These are phyloP conservation scores for Rhabdophis nuchalis DNA, from an alignment of 2,797 vertebrate species.

Conservation along the genomic window DNA sequence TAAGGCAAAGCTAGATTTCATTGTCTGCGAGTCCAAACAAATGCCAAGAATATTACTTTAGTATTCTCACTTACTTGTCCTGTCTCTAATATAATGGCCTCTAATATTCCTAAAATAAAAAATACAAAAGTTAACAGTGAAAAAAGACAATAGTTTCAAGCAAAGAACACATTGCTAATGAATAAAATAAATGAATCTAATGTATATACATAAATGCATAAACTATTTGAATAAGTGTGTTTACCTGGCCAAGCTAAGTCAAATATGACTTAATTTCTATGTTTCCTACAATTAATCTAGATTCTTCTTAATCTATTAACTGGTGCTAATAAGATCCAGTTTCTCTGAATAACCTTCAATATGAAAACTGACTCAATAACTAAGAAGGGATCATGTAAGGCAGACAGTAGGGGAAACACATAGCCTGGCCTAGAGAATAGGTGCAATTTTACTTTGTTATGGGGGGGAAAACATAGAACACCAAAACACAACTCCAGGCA, in stretches of 20 bases:
- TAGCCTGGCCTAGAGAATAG: not conserved
- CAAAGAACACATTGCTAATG: not conserved
- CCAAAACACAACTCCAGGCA: not conserved
- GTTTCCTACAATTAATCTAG: not conserved
- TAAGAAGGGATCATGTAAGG: not conserved
- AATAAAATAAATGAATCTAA: not conserved
- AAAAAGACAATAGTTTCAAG: not conserved
- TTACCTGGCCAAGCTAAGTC: not conserved
- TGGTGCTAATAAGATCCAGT: not conserved
- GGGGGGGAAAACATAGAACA: not conserved
- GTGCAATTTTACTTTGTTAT: not conserved
- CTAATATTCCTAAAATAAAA: slow-evolving; percentile 59
- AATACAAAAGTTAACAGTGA: slow-evolving; percentile 1
- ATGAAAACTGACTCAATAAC: not conserved
- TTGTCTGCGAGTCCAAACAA: not conserved
- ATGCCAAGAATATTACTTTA: not conserved
- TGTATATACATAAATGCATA: not conserved
- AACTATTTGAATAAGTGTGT: not conserved
- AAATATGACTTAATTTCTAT: not conserved
- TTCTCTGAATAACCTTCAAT: not conserved
- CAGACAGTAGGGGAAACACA: not conserved
- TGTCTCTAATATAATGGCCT: slow-evolving; percentile 55
- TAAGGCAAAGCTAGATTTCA: not conserved
- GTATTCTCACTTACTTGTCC: slow-evolving; percentile 59
- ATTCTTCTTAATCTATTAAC: not conserved